These are phyloP conservation scores for Ceyx melanurus DNA, from an alignment of 2,113 vertebrate species.

Conservation along the genomic window DNA sequence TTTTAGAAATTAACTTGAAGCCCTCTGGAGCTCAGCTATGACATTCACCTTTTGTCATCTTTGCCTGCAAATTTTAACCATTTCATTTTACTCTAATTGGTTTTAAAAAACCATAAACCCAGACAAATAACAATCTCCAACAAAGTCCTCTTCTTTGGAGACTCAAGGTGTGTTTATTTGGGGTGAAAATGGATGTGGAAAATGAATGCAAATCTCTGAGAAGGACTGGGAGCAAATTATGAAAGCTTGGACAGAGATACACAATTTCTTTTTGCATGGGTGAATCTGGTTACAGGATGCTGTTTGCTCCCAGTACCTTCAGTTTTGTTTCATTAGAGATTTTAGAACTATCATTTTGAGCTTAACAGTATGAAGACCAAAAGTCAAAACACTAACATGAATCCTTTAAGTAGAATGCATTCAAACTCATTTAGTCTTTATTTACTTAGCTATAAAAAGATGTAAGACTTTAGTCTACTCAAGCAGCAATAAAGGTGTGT, in stretches of 20 bases:
- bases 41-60: neutral
- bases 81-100: neutral
- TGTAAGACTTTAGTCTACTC: neutral
- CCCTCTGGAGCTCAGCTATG: neutral
- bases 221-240: neutral
- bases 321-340: neutral
- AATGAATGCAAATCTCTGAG: neutral
- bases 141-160: neutral
- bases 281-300: neutral
- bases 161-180: neutral
- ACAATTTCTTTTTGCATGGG: neutral
- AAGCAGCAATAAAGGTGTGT: neutral
- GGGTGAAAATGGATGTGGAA: neutral
- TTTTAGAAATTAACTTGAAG: neutral
- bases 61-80: neutral
- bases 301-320: neutral
- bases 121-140: fast-evolving
- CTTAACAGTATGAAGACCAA: neutral
- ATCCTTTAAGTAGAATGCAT: neutral
- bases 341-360: neutral
- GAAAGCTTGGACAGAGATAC: neutral
- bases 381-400: neutral
- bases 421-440: neutral
- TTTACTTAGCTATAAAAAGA: neutral
- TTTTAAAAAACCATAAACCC: neutral